Evolutionary conservation across 2,888 invertebrate species (phyloP).

Genomic region (Arge pagana): DNA sequence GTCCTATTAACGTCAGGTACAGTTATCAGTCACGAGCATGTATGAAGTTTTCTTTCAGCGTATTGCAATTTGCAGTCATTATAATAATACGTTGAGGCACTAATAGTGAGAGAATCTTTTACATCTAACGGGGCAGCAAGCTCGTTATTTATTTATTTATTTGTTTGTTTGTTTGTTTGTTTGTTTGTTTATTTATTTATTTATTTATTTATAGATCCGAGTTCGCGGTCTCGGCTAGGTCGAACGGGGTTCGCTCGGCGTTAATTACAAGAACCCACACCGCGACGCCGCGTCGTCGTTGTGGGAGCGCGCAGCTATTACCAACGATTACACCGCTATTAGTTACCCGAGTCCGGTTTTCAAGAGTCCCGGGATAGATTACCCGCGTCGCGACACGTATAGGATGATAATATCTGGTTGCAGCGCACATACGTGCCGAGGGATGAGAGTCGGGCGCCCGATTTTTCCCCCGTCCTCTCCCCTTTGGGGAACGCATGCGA

Average conservation of each 20-base stretch:
- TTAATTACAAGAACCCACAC: conserved; percentile 45
- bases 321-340: conserved; percentile 53
- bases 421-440: background rate
- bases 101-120: too few species aligned
- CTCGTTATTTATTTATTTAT: too few species aligned
- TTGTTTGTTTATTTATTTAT: too few species aligned
- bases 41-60: too few species aligned
- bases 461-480: background rate
- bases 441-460: background rate
- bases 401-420: background rate
- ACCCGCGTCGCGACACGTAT: background rate
- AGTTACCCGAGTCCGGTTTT: conserved; percentile 53
- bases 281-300: conserved; percentile 5
- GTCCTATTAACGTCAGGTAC: too few species aligned
- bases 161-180: too few species aligned
- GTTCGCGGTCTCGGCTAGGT: too few species aligned
- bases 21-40: too few species aligned
- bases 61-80: too few species aligned
- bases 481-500: background rate
- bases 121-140: too few species aligned
- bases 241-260: conserved; percentile 28
- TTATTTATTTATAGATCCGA: too few species aligned
- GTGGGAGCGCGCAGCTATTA: conserved; percentile 43
- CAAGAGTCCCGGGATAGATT: conserved; percentile 26
- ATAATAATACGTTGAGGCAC: too few species aligned